Percentiles rank a stretch among this genome's conserved stretches.
These are phyloP conservation scores for Sebastes iracundus DNA, from an alignment of 2,797 vertebrate genomes.

Conservation along the genomic window DNA sequence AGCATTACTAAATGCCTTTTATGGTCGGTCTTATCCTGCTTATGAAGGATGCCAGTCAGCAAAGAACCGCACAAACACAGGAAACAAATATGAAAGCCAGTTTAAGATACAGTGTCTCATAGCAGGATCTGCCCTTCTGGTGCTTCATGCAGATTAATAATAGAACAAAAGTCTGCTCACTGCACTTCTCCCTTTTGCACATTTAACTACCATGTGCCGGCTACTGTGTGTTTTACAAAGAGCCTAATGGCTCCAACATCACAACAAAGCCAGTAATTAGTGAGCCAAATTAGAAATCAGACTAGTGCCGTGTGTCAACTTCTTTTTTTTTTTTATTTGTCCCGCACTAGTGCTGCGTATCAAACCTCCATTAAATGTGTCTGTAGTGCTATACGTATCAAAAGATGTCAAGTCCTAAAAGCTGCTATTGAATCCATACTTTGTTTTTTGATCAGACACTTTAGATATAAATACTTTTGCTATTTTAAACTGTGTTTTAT, in stretches of 20 bases:
- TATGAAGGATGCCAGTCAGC: not conserved
- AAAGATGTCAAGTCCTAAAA: not conserved
- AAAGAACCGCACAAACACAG: not conserved
- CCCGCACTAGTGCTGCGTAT: not conserved
- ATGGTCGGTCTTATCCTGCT: not conserved
- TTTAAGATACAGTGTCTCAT: not conserved
- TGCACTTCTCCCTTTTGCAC: not conserved
- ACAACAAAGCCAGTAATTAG: not conserved
- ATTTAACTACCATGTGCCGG: not conserved
- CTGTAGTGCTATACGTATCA: not conserved
- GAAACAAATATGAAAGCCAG: not conserved
- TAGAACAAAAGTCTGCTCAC: conserved; percentile 9
- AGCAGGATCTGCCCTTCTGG: not conserved
- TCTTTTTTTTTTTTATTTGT: not conserved
- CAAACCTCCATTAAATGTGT: not conserved
- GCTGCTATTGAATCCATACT: not conserved
- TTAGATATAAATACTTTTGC: not conserved
- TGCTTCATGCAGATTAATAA: conserved; percentile 1
- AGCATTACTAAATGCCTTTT: not conserved
- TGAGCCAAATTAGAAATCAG: conserved; percentile 1
- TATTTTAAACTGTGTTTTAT: not conserved
- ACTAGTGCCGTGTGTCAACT: not conserved
- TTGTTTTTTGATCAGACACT: not conserved
- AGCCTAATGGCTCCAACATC: not conserved
- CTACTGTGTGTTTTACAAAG: not conserved